phyloP scores from a whole-genome alignment of 2,888 invertebrate species.

The Tanypteryx hageni region DNA sequence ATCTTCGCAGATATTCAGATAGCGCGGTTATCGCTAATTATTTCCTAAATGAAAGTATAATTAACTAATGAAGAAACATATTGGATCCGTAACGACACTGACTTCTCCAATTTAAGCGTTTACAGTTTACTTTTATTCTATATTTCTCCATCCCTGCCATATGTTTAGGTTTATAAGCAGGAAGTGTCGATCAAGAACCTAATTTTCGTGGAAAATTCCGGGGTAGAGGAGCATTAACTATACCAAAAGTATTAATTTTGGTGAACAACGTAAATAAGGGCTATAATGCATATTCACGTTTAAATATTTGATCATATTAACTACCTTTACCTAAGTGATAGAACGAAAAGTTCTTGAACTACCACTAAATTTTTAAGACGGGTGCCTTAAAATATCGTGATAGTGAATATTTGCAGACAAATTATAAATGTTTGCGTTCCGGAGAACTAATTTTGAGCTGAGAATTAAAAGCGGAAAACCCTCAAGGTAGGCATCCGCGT shows the following conservation, averaged over 20 bases:
- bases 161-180: neutral
- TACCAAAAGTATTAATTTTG: conserved; percentile 26
- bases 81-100: neutral
- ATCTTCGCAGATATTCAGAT: no score
- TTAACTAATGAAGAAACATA: neutral
- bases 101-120: neutral
- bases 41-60: neutral
- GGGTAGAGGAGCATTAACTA: neutral
- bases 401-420: conserved; percentile 3
- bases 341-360: neutral
- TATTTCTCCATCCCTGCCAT: neutral
- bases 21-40: neutral
- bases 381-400: conserved; percentile 20
- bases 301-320: conserved; percentile 1
- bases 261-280: neutral
- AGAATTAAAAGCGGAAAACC: neutral
- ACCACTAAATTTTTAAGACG: neutral
- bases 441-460: neutral
- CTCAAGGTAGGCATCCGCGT: neutral
- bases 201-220: neutral
- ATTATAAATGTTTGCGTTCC: neutral
- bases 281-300: neutral
- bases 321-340: neutral
- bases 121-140: neutral
- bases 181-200: neutral